phyloP scores from a whole-genome alignment of 2,113 vertebrate genomes.

The Pongo abelii region DNA sequence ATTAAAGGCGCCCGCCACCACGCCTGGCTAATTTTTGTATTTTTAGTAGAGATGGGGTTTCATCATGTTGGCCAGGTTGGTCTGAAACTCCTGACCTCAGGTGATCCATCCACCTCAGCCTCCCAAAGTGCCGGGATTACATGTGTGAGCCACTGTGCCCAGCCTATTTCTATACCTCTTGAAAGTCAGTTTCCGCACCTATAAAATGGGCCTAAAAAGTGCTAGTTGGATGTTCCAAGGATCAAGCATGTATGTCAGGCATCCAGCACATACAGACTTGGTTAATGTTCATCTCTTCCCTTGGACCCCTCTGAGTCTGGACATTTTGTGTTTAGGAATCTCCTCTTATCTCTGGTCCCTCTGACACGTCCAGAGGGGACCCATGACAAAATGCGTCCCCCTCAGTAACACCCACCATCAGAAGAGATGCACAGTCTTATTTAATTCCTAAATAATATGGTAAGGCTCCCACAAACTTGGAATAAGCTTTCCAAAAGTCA shows the following conservation, averaged over 20 bases:
- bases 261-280: background rate
- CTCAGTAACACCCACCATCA: background rate
- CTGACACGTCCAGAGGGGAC: background rate
- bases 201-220: background rate
- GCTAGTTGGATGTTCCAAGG: background rate
- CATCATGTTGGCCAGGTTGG: too few species aligned
- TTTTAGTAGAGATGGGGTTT: too few species aligned
- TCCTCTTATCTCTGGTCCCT: background rate
- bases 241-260: background rate
- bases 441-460: background rate
- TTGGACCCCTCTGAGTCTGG: background rate
- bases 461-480: background rate
- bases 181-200: slow-evolving; percentile 3
- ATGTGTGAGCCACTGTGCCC: too few species aligned
- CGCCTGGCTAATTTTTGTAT: too few species aligned
- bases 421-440: background rate
- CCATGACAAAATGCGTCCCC: background rate
- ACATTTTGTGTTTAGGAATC: slow-evolving; percentile 4
- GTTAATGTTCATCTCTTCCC: background rate
- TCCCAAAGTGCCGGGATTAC: too few species aligned
- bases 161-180: background rate
- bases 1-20: too few species aligned
- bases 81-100: too few species aligned
- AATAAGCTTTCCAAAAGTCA: slow-evolving; percentile 32
- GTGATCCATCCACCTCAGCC: too few species aligned